Base-by-base conservation (phyloP, 2,888 invertebrate species). In the Dolomedes plantarius region DNA sequence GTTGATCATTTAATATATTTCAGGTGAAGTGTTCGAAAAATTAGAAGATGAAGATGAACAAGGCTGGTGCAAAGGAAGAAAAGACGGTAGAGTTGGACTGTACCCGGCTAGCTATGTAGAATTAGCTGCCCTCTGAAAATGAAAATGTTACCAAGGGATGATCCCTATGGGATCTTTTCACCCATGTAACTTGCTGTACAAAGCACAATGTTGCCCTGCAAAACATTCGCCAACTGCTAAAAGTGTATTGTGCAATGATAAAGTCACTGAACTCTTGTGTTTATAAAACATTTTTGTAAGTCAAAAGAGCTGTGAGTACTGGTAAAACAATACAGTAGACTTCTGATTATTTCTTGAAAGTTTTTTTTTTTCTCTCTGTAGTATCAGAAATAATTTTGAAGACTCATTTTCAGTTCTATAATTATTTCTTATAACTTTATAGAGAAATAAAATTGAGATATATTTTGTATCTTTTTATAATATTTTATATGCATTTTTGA, bases 31-130 rank as follows among this genome's bases (percentile, higher is more conserved):
- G 89, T 99, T 99, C 92, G 97, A 98, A 91, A 98, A 99, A 92
- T 92, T 99, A 89, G 97, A 98, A 92, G 98, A 98, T 91, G 98
- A 98, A 92, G 99, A 99, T 91, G 98, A 98, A 90, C 98, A 99
- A 92, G 99, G 99, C 82, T 99, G 99, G 99, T 98, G 98, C 92
- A 98, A 98, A 92, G 99, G 98, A 36, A 94, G 97, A 90, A 98
- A 98, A 93, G 97, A 97, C 91, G 98, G 98, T 0, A 94, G 95
- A 89, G 97, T 98, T 65, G 98, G 98, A 0, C 94, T 99, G 76
- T 99, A 98, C 92, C 99, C 99, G 65, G 98, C 98, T 89, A 98
- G 98, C 93, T 99, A 99, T 92, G 98, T 98, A 74, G 97, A 98
- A 91, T 92, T 93, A 29, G 81, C 89, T 27, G 64, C 73, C 39